Evolutionary conservation across 2,888 invertebrate species (phyloP), one percentile per base, ranked within the genome.

Genomic region (Brenthis daphne): DNA sequence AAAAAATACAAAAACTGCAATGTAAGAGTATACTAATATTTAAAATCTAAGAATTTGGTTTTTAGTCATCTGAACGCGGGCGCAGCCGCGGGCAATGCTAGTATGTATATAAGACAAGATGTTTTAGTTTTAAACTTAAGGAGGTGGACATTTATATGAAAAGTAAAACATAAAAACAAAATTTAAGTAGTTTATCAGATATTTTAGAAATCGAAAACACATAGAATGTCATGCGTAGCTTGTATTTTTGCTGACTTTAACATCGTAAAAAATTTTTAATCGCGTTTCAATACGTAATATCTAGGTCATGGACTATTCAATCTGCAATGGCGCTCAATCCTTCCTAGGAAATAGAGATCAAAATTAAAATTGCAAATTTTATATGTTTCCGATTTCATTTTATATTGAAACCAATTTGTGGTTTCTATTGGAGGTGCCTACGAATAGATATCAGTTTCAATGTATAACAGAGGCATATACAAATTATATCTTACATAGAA

Each of bases 321-420:
- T 67, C 67, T 67, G 63, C 67, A 67, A 56, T 50, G 53, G 50
- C 61, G 61, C 56, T 57, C 33, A 56, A 67, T 57, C 47, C 61
- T 55, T 67, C 55, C 61, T 67, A 85, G 84, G 84, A 87, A 85
- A 84, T 82, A 80, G 80, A 83, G 80, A 87, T 82, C 80, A 73
- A 83, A 82, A 84, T 85, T 84, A 83, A 80, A 77, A 85, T 83
- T 85, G 82, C 80, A 79, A 87, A 86, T 81, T 75, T 73, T 78
- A 79, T 80, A 80, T 77, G 79, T 84, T 82, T 84, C 80, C 75
- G 77, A 79, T 76, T 75, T 77, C 73, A 65, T 68, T 73, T 76
- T 74, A 66, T 72, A 68, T 72, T 60, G 64, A 61, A 64, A 65
- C 56, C 67, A 70, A 56, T 53, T 29, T 47, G 20, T 63, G 37